Evolutionary conservation across 2,888 invertebrate species (phyloP).

Genomic region (Diloba caeruleocephala): DNA sequence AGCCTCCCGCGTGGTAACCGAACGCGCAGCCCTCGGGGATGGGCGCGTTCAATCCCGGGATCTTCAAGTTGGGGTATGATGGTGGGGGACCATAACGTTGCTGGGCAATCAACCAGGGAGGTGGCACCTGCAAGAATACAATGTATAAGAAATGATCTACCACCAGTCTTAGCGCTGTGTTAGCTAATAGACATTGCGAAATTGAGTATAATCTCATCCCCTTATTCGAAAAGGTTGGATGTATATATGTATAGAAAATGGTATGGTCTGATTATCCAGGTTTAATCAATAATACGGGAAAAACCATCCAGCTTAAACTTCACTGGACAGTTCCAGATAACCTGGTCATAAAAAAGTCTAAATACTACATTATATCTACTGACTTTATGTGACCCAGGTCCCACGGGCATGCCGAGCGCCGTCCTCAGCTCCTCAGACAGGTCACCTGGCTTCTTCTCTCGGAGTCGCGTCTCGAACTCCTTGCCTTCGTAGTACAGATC

Average conservation of each 20-base stretch:
- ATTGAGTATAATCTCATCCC: no score
- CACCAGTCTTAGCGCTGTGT: no score
- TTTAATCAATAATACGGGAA: no score
- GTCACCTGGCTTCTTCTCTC: slow-evolving; percentile 99
- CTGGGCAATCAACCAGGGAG: slow-evolving; percentile 99
- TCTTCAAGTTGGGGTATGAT: slow-evolving; percentile 99
- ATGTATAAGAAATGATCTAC: neutral
- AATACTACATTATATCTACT: neutral
- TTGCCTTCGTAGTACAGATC: slow-evolving; percentile 99
- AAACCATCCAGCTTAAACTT: no score
- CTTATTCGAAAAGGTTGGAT: no score
- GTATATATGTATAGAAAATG: no score
- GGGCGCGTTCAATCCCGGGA: slow-evolving; percentile 99
- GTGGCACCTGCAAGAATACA: slow-evolving; percentile 90
- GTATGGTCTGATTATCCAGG: no score
- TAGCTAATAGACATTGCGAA: no score
- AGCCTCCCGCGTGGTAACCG: slow-evolving; percentile 99
- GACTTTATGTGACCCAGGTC: slow-evolving; percentile 96
- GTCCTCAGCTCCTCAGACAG: slow-evolving; percentile 98
- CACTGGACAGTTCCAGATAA: no score
- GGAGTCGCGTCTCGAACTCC: slow-evolving; percentile 98
- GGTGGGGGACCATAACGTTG: slow-evolving; percentile 99
- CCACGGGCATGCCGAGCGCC: slow-evolving; percentile 99
- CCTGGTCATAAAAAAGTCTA: no score
- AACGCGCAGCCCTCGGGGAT: slow-evolving; percentile 99